A percentile compares a stretch with the other conserved stretches of the same genome.
These are phyloP conservation scores for Drosophila suzukii DNA, from an alignment of 1,140 invertebrate genomes.

Conservation along the genomic window DNA sequence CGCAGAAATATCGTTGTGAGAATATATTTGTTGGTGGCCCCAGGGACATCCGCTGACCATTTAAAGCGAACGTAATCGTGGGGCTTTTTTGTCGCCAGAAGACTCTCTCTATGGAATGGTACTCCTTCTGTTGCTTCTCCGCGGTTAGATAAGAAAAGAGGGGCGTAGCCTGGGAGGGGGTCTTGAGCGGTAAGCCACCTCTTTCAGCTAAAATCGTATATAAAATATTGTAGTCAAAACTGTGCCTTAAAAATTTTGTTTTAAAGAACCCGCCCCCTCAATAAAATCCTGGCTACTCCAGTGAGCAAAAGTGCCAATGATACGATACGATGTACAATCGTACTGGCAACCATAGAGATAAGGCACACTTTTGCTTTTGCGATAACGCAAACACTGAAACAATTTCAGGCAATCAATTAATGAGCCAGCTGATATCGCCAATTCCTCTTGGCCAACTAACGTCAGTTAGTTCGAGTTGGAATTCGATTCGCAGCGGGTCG, in stretches of 20 bases:
- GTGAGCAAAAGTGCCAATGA: constrained; percentile 45
- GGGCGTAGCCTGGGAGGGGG: no score
- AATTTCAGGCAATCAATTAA: constrained; percentile 79
- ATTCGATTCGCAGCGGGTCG: constrained; percentile 73
- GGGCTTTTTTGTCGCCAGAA: neutral
- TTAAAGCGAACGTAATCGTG: constrained; percentile 7
- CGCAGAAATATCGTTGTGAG: constrained; percentile 1
- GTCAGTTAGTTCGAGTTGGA: constrained; percentile 70
- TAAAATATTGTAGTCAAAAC: no score
- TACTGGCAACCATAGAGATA: constrained; percentile 31
- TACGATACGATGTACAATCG: constrained; percentile 40
- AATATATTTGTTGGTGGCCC: neutral
- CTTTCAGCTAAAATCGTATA: no score
- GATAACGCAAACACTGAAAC: constrained; percentile 37
- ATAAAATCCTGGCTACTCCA: no score
- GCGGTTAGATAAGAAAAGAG: constrained; percentile 29
- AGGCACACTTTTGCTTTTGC: constrained; percentile 62
- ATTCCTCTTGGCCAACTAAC: constrained; percentile 38
- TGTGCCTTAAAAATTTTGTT: no score
- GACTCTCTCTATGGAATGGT: neutral
- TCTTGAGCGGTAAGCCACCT: no score
- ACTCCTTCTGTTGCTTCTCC: constrained; percentile 15
- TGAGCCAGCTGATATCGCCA: constrained; percentile 64
- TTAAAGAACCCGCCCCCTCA: no score
- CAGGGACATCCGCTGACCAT: constrained; percentile 34